Evolutionary conservation across 2,888 invertebrate species (phyloP).

Genomic region (Andrena bucephala): DNA sequence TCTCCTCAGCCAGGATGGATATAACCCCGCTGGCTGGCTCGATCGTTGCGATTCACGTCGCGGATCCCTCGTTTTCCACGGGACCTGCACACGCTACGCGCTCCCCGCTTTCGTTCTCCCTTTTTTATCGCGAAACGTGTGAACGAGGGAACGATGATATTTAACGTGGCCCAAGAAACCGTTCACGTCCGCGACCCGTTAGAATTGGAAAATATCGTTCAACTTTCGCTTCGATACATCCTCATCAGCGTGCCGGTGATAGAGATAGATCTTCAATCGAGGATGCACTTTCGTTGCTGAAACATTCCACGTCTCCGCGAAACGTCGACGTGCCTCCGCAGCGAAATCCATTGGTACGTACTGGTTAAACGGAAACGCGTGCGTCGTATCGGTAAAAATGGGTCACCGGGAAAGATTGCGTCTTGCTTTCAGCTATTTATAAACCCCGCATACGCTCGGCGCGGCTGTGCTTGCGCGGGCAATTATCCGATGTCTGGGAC

Average conservation of each 20-base stretch:
- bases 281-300: not conserved
- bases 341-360: conserved; percentile 4
- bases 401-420: not conserved
- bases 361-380: not conserved
- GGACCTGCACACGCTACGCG: not conserved
- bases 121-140: not conserved
- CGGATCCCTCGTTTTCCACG: conserved; percentile 13
- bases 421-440: not conserved
- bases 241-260: too few species aligned
- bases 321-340: not conserved
- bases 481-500: too few species aligned
- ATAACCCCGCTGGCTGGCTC: conserved; percentile 35
- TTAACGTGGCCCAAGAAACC: conserved; percentile 34
- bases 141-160: conserved; percentile 18
- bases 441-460: too few species aligned
- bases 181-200: conserved; percentile 26
- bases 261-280: too few species aligned
- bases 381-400: not conserved
- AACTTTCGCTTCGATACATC: not conserved
- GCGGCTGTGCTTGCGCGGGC: too few species aligned
- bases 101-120: not conserved
- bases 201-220: not conserved
- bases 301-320: not conserved
- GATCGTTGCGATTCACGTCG: conserved; percentile 42
- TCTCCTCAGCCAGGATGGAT: conserved; percentile 12